Percentiles rank a stretch among this genome's conserved stretches.
Evolutionary conservation across 2,888 invertebrate genomes (phyloP).

Genomic region (Apamea anceps): DNA sequence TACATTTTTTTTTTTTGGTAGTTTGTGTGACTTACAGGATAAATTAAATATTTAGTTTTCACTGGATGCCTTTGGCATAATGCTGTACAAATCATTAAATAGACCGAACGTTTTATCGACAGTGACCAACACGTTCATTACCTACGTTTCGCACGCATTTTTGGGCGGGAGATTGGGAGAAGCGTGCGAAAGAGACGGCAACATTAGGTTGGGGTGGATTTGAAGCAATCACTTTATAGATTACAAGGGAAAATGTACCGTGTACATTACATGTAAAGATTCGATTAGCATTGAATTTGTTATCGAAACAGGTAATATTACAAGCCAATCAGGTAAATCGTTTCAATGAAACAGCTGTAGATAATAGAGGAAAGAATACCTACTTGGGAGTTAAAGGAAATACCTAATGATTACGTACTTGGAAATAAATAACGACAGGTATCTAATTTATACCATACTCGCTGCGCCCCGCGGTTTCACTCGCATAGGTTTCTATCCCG

Average conservation of each 20-base stretch:
- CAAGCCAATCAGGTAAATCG: conserved; percentile 60
- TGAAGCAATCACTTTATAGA: conserved; percentile 46
- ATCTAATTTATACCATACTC: background rate
- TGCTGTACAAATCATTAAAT: background rate
- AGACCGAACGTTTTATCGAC: background rate
- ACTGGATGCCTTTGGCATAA: background rate
- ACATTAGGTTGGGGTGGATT: conserved; percentile 54
- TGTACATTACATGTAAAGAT: conserved; percentile 38
- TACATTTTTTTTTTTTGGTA: no score
- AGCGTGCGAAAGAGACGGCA: conserved; percentile 60
- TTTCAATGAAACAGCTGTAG: conserved; percentile 42
- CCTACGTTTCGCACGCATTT: conserved; percentile 41
- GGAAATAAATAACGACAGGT: background rate
- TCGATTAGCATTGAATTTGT: conserved; percentile 39
- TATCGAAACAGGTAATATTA: conserved; percentile 38
- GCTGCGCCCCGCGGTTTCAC: no score
- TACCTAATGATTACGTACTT: conserved; percentile 2
- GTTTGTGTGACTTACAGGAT: background rate
- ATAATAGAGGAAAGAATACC: conserved; percentile 20
- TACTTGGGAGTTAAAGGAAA: conserved; percentile 24
- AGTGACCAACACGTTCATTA: conserved; percentile 20
- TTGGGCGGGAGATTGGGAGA: conserved; percentile 61
- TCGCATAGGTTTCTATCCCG: no score
- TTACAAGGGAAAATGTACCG: conserved; percentile 57
- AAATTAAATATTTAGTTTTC: background rate